A percentile compares a stretch with the other conserved stretches of the same genome.
Evolutionary conservation across 2,113 vertebrate genomes (phyloP).

Genomic region (Polypterus senegalus): DNA sequence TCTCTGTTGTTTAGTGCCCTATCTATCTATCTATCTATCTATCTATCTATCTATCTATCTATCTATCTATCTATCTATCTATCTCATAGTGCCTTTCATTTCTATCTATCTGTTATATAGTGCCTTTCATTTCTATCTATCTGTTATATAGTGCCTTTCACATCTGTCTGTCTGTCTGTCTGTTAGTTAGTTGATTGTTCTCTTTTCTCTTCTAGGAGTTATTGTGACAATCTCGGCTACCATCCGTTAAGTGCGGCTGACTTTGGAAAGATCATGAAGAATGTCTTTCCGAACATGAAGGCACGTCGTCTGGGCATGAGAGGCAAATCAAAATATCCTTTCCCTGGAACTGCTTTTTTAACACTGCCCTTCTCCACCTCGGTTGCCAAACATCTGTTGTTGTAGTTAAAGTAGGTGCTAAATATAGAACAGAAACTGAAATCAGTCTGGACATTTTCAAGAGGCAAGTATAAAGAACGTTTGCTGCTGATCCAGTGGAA

Average conservation of each 20-base stretch:
- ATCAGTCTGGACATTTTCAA: constrained; percentile 14
- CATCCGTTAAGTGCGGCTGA: constrained; percentile 94
- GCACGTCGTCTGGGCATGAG: constrained; percentile 95
- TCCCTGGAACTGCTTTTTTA: constrained; percentile 45
- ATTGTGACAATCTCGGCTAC: constrained; percentile 98
- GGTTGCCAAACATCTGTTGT: constrained; percentile 51
- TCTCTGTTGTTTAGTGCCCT: too few relatives aligned
- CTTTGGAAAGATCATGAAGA: constrained; percentile 99
- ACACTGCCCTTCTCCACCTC: constrained; percentile 26
- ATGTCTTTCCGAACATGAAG: constrained; percentile 98
- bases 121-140: too few relatives aligned
- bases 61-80: too few relatives aligned
- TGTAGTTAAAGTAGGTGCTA: constrained; percentile 51
- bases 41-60: too few relatives aligned
- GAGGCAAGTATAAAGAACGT: too few relatives aligned
- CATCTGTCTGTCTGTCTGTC: too few relatives aligned
- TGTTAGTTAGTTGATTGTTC: constrained; percentile 14
- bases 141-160: too few relatives aligned
- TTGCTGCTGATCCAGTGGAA: too few relatives aligned
- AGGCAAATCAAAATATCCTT: constrained; percentile 99
- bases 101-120: too few relatives aligned
- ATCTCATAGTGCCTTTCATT: too few relatives aligned
- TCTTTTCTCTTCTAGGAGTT: constrained; percentile 74
- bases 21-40: too few relatives aligned
- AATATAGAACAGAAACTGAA: constrained; percentile 58